These are phyloP conservation scores for Thysanoteuthis rhombus DNA, from an alignment of 2,888 invertebrate genomes.

Conservation along the genomic window DNA sequence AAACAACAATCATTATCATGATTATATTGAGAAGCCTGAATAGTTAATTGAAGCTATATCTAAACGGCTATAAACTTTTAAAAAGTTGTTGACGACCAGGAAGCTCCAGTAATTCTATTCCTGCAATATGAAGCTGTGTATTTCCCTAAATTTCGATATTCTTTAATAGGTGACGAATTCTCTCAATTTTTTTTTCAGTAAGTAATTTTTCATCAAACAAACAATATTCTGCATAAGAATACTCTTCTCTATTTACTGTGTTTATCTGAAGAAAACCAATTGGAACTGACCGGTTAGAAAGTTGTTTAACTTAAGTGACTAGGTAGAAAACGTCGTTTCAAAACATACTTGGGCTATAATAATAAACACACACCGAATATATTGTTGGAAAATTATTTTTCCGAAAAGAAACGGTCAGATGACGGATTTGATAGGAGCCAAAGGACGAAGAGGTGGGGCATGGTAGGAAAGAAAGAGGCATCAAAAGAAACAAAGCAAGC, in stretches of 20 bases:
- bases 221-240: background rate
- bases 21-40: too few relatives aligned
- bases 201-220: background rate
- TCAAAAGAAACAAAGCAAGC: background rate
- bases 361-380: background rate
- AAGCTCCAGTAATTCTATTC: too few relatives aligned
- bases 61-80: too few relatives aligned
- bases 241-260: background rate
- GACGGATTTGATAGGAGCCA: background rate
- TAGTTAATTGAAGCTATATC: too few relatives aligned
- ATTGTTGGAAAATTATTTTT: background rate
- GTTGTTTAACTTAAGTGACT: background rate
- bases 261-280: background rate
- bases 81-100: too few relatives aligned
- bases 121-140: too few relatives aligned
- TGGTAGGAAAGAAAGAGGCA: background rate
- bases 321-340: background rate
- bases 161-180: background rate
- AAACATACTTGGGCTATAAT: background rate
- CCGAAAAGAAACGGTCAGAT: background rate
- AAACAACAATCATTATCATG: too few relatives aligned
- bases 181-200: background rate
- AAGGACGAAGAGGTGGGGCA: conserved; percentile 12
- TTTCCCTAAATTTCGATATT: too few relatives aligned
- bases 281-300: background rate